Percentiles rank a stretch among this genome's conserved stretches.
Conservation (phyloP, 2,113 vertebrate genomes). For the Corythornis cristatus region DNA sequence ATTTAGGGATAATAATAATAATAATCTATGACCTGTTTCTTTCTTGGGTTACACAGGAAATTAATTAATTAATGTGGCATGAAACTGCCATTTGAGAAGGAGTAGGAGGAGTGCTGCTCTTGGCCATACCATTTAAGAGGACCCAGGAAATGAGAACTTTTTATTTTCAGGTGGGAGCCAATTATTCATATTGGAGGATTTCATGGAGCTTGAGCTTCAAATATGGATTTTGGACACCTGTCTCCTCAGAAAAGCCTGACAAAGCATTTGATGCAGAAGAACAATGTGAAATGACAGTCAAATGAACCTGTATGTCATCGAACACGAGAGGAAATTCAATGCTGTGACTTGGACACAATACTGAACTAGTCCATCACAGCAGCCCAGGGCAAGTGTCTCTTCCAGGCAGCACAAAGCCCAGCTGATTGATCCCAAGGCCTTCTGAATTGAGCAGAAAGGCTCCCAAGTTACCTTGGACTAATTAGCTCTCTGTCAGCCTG, state of each 20-base stretch:
- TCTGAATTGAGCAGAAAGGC: conserved; percentile 3
- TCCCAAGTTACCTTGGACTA: not conserved
- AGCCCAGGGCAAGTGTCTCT: conserved; percentile 6
- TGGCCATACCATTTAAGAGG: not conserved
- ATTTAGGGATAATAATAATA: not conserved
- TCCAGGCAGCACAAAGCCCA: conserved; percentile 1
- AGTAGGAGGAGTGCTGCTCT: not conserved
- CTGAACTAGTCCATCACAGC: not conserved
- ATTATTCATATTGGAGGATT: not conserved
- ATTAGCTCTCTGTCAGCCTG: conserved; percentile 14
- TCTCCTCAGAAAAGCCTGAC: not conserved
- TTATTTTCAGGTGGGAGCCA: not conserved
- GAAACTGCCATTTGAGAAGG: not conserved
- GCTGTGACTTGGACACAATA: not conserved
- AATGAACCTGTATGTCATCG: not conserved
- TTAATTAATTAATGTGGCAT: not conserved
- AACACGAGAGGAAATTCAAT: not conserved
- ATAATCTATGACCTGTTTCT: not conserved
- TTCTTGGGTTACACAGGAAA: not conserved
- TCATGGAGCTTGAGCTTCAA: not conserved
- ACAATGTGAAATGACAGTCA: not conserved
- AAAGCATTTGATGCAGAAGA: not conserved
- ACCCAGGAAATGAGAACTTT: not conserved
- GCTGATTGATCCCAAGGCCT: conserved; percentile 6
- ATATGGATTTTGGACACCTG: conserved; percentile 9